Base-by-base conservation (phyloP, 2,797 vertebrate species). In the Eupleurogrammus muticus region DNA sequence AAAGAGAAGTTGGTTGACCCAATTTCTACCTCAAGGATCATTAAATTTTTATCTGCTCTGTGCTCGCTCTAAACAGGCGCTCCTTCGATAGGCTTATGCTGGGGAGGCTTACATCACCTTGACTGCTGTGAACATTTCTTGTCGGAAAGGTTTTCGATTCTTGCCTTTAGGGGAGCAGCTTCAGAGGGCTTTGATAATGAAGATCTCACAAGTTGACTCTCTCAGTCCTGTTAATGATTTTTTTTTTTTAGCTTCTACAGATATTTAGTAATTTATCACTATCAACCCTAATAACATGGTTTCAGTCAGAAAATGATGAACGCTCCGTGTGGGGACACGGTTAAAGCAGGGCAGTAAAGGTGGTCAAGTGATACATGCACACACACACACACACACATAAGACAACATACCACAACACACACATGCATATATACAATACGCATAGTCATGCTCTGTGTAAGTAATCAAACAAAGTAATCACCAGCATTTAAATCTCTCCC, bases 391-490 rank as follows among this genome's bases (percentile, higher is more conserved):
- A 73, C 50, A 48, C 35, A 0, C n/a, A 57, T 10, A n/a, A 56
- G 46, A 28, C 28, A 28, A 28, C 34, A 54, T 32, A 52, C n/a
- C n/a, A n/a, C n/a, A n/a, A n/a, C 61, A 67, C 55, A 65, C 19
- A 73, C 63, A 63, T 49, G 56, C 21, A 75, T 51, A 70, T 28
- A 66, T 53, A 47, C 23, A 51, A 24, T 14, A 35, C 51, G 47
- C 54, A 68, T 23, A 62, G 32, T 13, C 35, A 58, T 61, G 68
- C 70, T 80, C 47, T 59, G 32, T 62, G 64, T 75, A 90, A 76
- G 85, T 81, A 89, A 89, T 89, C 81, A 90, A 87, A 89, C 84
- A 87, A 81, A 84, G 74, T 85, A 90, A 90, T 92, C 88, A 91
- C 71, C 70, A 86, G 73, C 82, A 84, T 91, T 90, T 83, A 87